Evolutionary conservation across 2,797 vertebrate genomes (phyloP).

Genomic region (Falco biarmicus): DNA sequence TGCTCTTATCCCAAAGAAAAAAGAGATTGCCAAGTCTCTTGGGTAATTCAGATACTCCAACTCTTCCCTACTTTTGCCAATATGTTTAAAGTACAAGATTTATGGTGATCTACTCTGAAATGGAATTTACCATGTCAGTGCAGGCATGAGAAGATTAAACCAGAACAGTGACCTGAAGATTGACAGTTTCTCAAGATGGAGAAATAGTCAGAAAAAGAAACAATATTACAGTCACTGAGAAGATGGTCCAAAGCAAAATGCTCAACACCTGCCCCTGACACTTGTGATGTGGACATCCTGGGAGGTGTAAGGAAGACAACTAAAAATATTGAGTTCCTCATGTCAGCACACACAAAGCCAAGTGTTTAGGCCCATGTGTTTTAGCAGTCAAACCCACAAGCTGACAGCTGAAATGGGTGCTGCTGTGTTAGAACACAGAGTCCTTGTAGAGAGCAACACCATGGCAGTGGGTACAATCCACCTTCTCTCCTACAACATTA

Average conservation of each 20-base stretch:
- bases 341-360: background rate
- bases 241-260: background rate
- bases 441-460: background rate
- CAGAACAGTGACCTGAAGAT: background rate
- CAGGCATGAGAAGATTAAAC: background rate
- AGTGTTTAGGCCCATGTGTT: background rate
- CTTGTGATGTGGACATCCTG: background rate
- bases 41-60: background rate
- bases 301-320: background rate
- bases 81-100: background rate
- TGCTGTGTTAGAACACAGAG: background rate
- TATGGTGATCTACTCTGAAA: background rate
- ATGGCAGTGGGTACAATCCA: background rate
- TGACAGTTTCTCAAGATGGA: background rate
- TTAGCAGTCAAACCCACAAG: background rate
- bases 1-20: background rate
- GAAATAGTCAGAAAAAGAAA: background rate
- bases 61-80: background rate
- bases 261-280: accelerated
- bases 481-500: background rate
- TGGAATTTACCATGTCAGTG: background rate
- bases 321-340: background rate
- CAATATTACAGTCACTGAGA: background rate
- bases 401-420: background rate
- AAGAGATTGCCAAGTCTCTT: background rate